Evolutionary conservation across 2,888 invertebrate species (phyloP).

Genomic region (Eulithis prunata): DNA sequence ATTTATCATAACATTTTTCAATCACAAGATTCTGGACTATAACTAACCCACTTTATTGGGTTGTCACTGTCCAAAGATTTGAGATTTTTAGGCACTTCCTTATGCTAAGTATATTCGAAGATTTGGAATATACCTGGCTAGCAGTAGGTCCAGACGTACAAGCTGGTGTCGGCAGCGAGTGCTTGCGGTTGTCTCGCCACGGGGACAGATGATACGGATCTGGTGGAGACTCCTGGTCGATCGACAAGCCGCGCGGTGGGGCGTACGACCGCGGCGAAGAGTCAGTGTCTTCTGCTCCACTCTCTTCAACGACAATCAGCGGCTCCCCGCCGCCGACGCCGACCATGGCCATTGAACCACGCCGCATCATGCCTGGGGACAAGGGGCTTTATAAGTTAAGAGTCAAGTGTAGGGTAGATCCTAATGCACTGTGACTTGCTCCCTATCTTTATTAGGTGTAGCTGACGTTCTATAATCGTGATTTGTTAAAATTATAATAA

Average conservation of each 20-base stretch:
- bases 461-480: too few species aligned
- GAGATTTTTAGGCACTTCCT: too few species aligned
- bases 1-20: not conserved
- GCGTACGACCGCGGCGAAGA: slow-evolving; percentile 81
- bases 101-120: not conserved
- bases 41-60: too few species aligned
- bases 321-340: slow-evolving; percentile 87
- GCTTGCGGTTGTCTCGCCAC: slow-evolving; percentile 91
- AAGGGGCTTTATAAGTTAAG: not conserved
- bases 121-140: slow-evolving; percentile 84
- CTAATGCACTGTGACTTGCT: too few species aligned
- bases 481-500: too few species aligned
- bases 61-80: too few species aligned
- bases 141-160: slow-evolving; percentile 94
- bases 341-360: slow-evolving; percentile 86
- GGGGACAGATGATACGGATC: slow-evolving; percentile 93
- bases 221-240: slow-evolving; percentile 91
- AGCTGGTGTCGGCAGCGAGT: slow-evolving; percentile 92
- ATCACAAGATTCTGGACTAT: not conserved
- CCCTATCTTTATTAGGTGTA: too few species aligned
- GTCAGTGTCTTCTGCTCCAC: slow-evolving; percentile 87
- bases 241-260: slow-evolving; percentile 85
- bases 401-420: not conserved
- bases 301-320: slow-evolving; percentile 93
- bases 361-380: slow-evolving; percentile 84